A percentile compares a stretch with the other conserved stretches of the same genome.
Evolutionary conservation across 1,140 invertebrate genomes (phyloP).

Genomic region (Formica exsecta): DNA sequence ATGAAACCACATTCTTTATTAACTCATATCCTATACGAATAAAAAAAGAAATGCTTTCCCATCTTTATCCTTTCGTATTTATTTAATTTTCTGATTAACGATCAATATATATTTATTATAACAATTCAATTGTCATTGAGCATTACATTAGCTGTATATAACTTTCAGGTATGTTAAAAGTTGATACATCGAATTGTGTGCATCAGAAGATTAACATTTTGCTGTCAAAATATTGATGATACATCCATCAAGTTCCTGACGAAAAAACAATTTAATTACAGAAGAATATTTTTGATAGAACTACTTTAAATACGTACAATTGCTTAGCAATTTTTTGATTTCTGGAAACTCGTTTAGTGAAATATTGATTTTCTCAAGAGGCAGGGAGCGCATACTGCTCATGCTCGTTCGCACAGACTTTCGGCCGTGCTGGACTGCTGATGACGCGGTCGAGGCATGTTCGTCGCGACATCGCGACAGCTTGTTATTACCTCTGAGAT

Average conservation of each 20-base stretch:
- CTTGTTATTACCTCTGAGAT: constrained; percentile 80
- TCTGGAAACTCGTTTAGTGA: constrained; percentile 67
- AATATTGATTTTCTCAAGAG: constrained; percentile 82
- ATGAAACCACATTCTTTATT: not conserved
- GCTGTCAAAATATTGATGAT: not conserved
- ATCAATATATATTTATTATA: not conserved
- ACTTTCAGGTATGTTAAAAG: not conserved
- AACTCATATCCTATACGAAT: not conserved
- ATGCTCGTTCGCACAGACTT: constrained; percentile 74
- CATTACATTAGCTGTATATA: not conserved
- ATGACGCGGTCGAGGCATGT: constrained; percentile 74
- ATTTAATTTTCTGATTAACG: not conserved
- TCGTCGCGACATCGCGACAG: constrained; percentile 75
- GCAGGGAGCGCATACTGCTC: constrained; percentile 74
- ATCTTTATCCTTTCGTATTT: not conserved
- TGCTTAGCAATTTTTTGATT: not conserved
- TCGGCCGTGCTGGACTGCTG: constrained; percentile 65
- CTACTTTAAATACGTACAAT: not conserved
- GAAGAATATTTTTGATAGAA: not conserved
- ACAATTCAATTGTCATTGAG: not conserved
- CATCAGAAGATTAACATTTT: not conserved
- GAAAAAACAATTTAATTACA: not conserved
- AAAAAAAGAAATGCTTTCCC: not conserved
- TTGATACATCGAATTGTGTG: not conserved
- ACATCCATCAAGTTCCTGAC: not conserved